Conservation (phyloP, 2,113 vertebrate species). For the Thunnus thynnus region DNA sequence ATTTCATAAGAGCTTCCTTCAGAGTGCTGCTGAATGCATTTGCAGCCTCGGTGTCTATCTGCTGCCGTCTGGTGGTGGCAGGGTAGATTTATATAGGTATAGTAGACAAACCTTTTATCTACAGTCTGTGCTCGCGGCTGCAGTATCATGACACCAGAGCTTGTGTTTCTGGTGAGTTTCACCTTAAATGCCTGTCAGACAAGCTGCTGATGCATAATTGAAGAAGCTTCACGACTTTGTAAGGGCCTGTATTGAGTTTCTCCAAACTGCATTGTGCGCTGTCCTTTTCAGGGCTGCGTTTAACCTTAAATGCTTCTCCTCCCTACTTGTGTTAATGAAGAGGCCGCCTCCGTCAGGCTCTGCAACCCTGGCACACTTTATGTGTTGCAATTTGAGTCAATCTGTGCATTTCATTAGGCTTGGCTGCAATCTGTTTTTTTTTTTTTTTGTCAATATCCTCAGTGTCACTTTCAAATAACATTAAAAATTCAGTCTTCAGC, state of each 20-base stretch:
- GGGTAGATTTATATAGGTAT: no score
- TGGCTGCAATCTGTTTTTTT: background rate
- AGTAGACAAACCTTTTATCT: no score
- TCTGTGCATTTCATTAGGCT: background rate
- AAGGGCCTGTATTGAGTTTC: constrained; percentile 47
- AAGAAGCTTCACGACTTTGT: constrained; percentile 32
- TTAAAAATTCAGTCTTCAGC: no score
- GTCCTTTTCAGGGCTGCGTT: background rate
- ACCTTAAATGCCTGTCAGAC: constrained; percentile 6
- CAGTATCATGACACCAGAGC: background rate
- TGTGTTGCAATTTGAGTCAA: background rate
- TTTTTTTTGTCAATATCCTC: no score
- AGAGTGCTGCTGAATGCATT: no score
- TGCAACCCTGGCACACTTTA: background rate
- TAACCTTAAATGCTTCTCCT: background rate
- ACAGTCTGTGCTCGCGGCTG: background rate
- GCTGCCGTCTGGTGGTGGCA: no score
- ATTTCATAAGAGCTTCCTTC: no score
- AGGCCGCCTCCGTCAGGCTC: no score
- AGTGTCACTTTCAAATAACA: no score
- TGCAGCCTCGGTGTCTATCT: no score
- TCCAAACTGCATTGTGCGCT: constrained; percentile 38
- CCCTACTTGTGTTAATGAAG: background rate
- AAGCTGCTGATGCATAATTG: constrained; percentile 57
- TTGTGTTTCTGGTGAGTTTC: background rate